A percentile compares a stretch with the other conserved stretches of the same genome.
These are phyloP conservation scores for Cryptosula pallasiana DNA, from an alignment of 2,888 invertebrate genomes.

Conservation along the genomic window DNA sequence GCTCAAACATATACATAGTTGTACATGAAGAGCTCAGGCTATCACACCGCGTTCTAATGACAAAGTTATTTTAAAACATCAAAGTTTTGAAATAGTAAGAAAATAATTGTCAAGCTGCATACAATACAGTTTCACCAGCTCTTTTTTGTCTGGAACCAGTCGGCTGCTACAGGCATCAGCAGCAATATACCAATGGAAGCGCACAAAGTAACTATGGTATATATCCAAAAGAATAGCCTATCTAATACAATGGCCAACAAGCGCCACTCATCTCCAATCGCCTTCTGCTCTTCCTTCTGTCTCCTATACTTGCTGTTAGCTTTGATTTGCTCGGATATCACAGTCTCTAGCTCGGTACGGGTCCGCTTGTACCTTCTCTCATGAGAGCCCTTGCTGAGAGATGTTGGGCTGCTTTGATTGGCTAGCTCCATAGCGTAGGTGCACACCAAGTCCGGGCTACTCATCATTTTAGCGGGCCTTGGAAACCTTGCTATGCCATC, in stretches of 20 bases:
- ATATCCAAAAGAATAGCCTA: slow-evolving; percentile 50
- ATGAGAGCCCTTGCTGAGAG: not conserved
- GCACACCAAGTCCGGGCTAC: not conserved
- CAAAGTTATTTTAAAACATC: too few relatives aligned
- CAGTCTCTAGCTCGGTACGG: not conserved
- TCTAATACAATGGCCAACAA: slow-evolving; percentile 51
- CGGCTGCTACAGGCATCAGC: slow-evolving; percentile 40
- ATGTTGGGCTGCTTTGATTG: not conserved
- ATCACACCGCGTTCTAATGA: too few relatives aligned
- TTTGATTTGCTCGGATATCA: not conserved
- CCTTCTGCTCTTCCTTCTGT: slow-evolving; percentile 35
- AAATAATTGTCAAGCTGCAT: not conserved
- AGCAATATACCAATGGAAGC: slow-evolving; percentile 50
- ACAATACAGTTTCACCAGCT: not conserved
- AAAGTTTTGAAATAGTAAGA: too few relatives aligned
- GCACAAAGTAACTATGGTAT: slow-evolving; percentile 42
- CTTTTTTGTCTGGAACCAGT: slow-evolving; percentile 3
- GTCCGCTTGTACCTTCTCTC: not conserved
- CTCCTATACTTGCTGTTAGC: slow-evolving; percentile 32
- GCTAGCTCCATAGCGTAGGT: not conserved
- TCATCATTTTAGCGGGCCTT: not conserved
- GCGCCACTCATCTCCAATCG: slow-evolving; percentile 50
- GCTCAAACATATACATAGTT: too few relatives aligned
- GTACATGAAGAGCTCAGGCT: too few relatives aligned
- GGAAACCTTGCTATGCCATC: not conserved